Base-by-base conservation (phyloP, 2,888 invertebrate species). In the Morpho helenor region DNA sequence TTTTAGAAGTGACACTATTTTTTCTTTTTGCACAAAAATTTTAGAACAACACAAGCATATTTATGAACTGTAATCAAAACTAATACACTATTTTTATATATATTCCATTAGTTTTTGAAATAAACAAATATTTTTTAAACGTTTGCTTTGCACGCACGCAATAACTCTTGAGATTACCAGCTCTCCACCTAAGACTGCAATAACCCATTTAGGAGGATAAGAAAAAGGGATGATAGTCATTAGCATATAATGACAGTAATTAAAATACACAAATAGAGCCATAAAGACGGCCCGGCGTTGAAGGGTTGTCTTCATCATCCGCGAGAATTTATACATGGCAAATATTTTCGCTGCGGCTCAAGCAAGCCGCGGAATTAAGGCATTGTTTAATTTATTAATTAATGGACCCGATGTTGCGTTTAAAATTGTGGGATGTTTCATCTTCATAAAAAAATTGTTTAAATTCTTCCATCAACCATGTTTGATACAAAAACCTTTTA, bases 261-360 rank as follows among this genome's bases (percentile, higher is more conserved):
- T 93, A 93, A 93, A 93, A 93, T 93, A 93, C 92, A 93, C 92
- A 93, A 93, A 93, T 92, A 92, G 92, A 92, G 91, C 92, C 89
- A 92, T 92, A 92, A 92, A 92, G 90, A 82, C 82, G 80, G 83
- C 84, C 79, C 77, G 79, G 75, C 82, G 85, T 74, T 88, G 89
- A 91, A 90, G 91, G 91, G 91, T 80, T 85, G 87, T 87, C 87
- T 89, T 87, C 89, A 85, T 87, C 87, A 85, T 85, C 81, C 80
- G 80, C 80, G 80, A 77, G 84, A 83, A 88, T 89, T 88, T 88
- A 88, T 87, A 85, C 84, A 85, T 87, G 81, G 86, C 87, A 88
- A 89, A 89, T 89, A 89, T 90, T 89, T 86, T 87, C 77, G 69
- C 76, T 79, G 82, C 80, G 84, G 86, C 84, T 87, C 75, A 75